These are phyloP conservation scores for Dendrolimus pini DNA, from an alignment of 2,888 invertebrate species.

Conservation along the genomic window DNA sequence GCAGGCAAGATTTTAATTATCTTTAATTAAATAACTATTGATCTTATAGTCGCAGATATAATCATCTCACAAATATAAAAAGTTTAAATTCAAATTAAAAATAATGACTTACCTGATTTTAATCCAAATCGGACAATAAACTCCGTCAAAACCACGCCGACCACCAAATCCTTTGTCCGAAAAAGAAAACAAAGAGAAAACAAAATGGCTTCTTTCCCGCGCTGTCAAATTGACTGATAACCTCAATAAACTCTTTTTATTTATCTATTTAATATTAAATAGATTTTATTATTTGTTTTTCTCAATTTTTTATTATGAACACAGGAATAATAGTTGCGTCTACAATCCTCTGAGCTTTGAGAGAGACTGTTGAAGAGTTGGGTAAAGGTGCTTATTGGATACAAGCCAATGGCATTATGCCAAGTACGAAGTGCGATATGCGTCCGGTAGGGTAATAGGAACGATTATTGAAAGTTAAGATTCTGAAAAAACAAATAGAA, in stretches of 20 bases:
- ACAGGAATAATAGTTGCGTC: conserved; percentile 30
- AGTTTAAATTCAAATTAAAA: conserved; percentile 1
- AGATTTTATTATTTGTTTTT: conserved; percentile 17
- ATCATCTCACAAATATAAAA: conserved; percentile 1
- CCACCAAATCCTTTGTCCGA: conserved; percentile 24
- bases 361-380: conserved; percentile 42
- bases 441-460: conserved; percentile 27
- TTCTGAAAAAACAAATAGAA: too few species aligned
- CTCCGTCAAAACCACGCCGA: conserved; percentile 13
- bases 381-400: conserved; percentile 41
- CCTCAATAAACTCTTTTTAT: conserved; percentile 16
- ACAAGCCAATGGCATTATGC: conserved; percentile 66
- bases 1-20: too few species aligned
- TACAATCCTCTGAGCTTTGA: conserved; percentile 36
- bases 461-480: conserved; percentile 3
- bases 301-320: conserved; percentile 15
- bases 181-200: conserved; percentile 12
- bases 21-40: not conserved
- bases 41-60: not conserved
- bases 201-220: conserved; percentile 21
- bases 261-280: conserved; percentile 6
- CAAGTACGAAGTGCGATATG: conserved; percentile 71
- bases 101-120: conserved; percentile 21
- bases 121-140: conserved; percentile 13
- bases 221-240: conserved; percentile 25